Conservation (phyloP, 2,797 vertebrate species). For the Sciurus vulgaris region DNA sequence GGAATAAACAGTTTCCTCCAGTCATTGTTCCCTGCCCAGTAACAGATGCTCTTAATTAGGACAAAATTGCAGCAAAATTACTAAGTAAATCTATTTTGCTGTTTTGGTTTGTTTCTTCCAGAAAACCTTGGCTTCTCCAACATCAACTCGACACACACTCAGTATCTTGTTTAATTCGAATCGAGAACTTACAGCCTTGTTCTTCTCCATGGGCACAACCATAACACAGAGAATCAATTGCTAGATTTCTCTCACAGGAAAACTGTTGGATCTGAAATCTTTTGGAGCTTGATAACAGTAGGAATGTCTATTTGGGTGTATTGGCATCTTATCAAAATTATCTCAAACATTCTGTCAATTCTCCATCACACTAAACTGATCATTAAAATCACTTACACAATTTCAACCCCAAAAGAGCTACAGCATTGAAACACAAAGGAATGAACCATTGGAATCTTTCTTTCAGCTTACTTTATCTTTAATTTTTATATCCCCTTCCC, state of each 20-base stretch:
- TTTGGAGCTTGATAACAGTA: background rate
- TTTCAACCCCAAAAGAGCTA: background rate
- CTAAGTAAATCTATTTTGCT: constrained; percentile 76
- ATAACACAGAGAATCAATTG: background rate
- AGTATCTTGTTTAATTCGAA: background rate
- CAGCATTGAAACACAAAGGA: background rate
- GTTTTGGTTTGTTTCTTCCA: constrained; percentile 70
- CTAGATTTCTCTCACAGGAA: background rate
- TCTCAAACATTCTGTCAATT: background rate
- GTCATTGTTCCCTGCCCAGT: constrained; percentile 50
- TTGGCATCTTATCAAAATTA: background rate
- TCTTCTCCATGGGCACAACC: background rate
- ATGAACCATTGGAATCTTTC: background rate
- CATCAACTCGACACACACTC: background rate
- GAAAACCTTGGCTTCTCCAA: constrained; percentile 39
- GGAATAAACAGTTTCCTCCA: constrained; percentile 65
- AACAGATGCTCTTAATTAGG: constrained; percentile 80
- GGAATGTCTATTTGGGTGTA: background rate
- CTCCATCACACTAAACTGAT: background rate
- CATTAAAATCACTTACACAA: background rate
- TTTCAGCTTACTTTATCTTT: constrained; percentile 4
- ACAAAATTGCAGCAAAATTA: constrained; percentile 67
- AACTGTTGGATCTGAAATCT: background rate
- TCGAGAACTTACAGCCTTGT: background rate
- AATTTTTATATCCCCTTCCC: background rate